Base-by-base conservation (phyloP, 2,888 invertebrate genomes). In the Orgyia antiqua region DNA sequence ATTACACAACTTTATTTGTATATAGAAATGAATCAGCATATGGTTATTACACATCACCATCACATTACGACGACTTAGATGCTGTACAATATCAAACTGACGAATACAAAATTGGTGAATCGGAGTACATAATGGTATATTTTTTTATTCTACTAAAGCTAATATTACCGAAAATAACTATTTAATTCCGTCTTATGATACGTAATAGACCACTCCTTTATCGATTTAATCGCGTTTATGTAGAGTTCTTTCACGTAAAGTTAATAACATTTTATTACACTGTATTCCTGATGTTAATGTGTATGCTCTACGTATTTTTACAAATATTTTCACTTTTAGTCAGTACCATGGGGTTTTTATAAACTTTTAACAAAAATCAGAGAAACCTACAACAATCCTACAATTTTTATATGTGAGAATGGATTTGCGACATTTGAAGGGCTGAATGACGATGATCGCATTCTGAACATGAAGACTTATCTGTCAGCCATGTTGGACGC, bases 1-100 rank as follows among this genome's bases (percentile, higher is more conserved):
- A 90, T 39, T 94, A 93, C 58, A 88, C 90, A 0, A 70, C 88
- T 1, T 64, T 24, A 1, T 29, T 62, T 1, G 40, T 65, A 8
- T 62, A 61, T 17, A 56, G 58, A 42, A 60, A 61, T 18, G 54
- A 53, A 17, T 53, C 55, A n/a, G 42, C 52, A 0, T 28, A 35
- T 24, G 48, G 46, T 6, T 42, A 31, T 7, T 29, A 50, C 15
- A 21, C 30, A 0, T 27, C 42, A 9, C 64, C 65, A 3, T 66
- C 63, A 4, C 45, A 44, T 11, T 36, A 39, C 9, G 67, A 67
- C 30, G 65, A 65, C 21, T 13, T 29, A n/a, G 29, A 15, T 4
- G 23, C 10, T 5, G 6, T 27, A 1, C 9, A 1, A 2, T 29
- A 34, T 11, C 33, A 26, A 10, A 20, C 5, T 3, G 13, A 17